These are phyloP conservation scores for Pseudomyrmex sp. DNA, from an alignment of 1,140 invertebrate species.

Conservation along the genomic window DNA sequence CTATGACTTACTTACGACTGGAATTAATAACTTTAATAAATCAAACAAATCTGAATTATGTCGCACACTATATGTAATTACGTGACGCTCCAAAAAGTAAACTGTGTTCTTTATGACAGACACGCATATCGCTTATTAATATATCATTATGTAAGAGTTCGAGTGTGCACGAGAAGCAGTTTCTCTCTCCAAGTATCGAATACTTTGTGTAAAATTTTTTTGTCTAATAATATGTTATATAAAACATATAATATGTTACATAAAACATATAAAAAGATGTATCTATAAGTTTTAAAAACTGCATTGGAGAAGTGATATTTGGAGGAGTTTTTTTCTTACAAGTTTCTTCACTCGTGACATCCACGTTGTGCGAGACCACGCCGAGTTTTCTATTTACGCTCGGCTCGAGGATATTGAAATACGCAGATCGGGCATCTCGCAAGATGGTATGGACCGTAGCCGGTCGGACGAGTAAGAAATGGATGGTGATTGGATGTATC, in stretches of 20 bases:
- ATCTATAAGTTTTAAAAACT: no score
- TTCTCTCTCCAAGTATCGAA: background rate
- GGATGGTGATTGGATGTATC: conserved; percentile 74
- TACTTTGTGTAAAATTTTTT: background rate
- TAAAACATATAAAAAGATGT: no score
- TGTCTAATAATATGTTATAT: no score
- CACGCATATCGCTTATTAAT: conserved; percentile 21
- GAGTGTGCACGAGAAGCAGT: background rate
- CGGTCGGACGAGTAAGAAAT: conserved; percentile 76
- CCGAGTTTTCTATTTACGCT: conserved; percentile 69
- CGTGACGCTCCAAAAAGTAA: background rate
- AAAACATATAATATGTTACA: no score
- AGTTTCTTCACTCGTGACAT: conserved; percentile 19
- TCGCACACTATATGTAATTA: background rate
- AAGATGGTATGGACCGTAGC: conserved; percentile 72
- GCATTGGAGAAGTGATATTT: background rate
- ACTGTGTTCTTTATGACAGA: background rate
- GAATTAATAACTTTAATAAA: background rate
- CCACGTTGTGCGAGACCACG: conserved; percentile 28
- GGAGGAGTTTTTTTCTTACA: background rate
- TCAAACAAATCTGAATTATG: no score
- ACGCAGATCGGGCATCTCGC: conserved; percentile 72
- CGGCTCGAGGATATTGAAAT: conserved; percentile 73
- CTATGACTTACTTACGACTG: background rate
- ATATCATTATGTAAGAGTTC: conserved; percentile 19